A percentile compares a stretch with the other conserved stretches of the same genome.
phyloP scores from a whole-genome alignment of 2,113 vertebrate species.

The Xenotilapia longispinis region DNA sequence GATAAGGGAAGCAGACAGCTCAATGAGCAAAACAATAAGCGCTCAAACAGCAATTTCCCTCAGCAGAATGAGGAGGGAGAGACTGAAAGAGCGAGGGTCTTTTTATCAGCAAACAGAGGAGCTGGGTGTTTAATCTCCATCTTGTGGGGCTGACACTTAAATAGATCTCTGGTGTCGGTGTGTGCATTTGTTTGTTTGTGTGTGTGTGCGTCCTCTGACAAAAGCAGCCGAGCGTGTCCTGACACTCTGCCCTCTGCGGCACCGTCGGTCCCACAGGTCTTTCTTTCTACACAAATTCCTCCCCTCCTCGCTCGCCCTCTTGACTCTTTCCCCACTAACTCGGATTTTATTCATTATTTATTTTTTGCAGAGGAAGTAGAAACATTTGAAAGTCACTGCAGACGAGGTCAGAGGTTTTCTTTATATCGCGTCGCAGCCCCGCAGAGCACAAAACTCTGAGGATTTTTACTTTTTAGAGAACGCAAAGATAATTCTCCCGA shows the following conservation, averaged over 20 bases:
- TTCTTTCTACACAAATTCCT: background rate
- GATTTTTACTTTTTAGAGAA: background rate
- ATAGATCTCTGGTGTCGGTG: background rate
- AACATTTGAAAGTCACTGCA: conserved; percentile 23
- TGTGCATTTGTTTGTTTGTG: background rate
- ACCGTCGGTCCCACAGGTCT: conserved; percentile 20
- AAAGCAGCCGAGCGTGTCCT: background rate
- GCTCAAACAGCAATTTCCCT: background rate
- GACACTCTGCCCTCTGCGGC: conserved; percentile 2
- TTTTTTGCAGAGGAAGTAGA: background rate
- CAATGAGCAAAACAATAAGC: background rate
- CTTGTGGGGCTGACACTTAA: background rate
- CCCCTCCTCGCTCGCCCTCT: conserved; percentile 2
- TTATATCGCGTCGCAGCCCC: background rate
- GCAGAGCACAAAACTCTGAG: background rate
- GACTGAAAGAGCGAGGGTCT: background rate
- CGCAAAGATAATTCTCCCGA: background rate
- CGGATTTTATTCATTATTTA: conserved; percentile 3
- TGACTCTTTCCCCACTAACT: background rate
- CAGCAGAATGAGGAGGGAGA: background rate
- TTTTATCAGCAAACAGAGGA: background rate
- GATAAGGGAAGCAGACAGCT: conserved; percentile 12
- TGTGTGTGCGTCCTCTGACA: background rate
- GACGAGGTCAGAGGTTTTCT: background rate
- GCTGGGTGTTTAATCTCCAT: conserved; percentile 1